Percentiles rank a stretch among this genome's conserved stretches.
phyloP scores from a whole-genome alignment of 2,113 vertebrate genomes.

The Oryzias melastigma region DNA sequence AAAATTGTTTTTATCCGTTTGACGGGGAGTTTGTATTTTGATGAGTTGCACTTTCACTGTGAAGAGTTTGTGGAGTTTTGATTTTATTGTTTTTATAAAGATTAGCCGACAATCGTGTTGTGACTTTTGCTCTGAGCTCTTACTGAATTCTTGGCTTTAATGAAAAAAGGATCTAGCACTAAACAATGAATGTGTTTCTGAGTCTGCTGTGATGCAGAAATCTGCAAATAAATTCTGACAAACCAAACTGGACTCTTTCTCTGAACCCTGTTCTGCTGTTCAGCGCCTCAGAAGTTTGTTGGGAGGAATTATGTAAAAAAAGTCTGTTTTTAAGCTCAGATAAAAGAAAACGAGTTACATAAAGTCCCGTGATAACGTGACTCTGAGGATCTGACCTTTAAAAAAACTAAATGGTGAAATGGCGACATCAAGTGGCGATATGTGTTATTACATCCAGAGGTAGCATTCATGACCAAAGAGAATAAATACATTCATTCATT shows the following conservation, averaged over 20 bases:
- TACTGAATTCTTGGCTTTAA: constrained; percentile 22
- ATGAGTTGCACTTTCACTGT: constrained; percentile 55
- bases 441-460: too few species aligned
- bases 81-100: constrained; percentile 16
- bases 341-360: too few species aligned
- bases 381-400: background rate
- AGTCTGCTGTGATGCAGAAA: constrained; percentile 17
- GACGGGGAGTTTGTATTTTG: constrained; percentile 40
- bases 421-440: constrained; percentile 8
- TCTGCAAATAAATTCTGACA: constrained; percentile 50
- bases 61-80: constrained; percentile 12
- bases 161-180: constrained; percentile 5
- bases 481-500: too few species aligned
- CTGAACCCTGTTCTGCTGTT: too few species aligned
- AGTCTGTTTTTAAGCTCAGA: too few species aligned
- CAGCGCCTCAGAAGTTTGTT: too few species aligned
- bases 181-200: constrained; percentile 29
- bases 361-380: too few species aligned
- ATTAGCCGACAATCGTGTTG: background rate
- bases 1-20: constrained; percentile 29
- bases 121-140: constrained; percentile 24
- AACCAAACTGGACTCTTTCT: constrained; percentile 8
- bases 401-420: background rate
- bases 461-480: too few species aligned
- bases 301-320: too few species aligned